These are phyloP conservation scores for Rhyacophila brunnea DNA, from an alignment of 1,140 invertebrate species.

Conservation along the genomic window DNA sequence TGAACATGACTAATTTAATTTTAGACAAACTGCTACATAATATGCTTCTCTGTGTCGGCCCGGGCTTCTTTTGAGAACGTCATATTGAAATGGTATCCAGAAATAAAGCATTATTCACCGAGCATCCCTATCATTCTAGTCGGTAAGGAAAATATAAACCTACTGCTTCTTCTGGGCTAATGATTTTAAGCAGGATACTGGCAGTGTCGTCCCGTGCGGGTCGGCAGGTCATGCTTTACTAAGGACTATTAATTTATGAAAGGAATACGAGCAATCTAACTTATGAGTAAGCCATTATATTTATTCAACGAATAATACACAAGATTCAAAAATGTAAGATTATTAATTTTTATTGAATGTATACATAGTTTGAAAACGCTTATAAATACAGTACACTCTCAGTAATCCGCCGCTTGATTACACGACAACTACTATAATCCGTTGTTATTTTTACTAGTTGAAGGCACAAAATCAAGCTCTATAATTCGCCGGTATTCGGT, in stretches of 20 bases:
- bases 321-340: no score
- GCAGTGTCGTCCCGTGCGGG: not conserved
- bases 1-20: constrained; percentile 42
- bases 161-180: not conserved
- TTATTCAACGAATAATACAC: no score
- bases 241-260: not conserved
- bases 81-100: constrained; percentile 88
- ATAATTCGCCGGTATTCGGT: no score
- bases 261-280: not conserved
- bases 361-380: no score
- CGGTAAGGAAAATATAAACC: constrained; percentile 79
- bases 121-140: constrained; percentile 87
- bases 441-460: no score
- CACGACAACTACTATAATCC: no score
- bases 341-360: no score
- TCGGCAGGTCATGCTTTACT: not conserved
- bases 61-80: constrained; percentile 89
- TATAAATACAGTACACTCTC: no score
- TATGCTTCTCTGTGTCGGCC: constrained; percentile 88
- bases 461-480: no score
- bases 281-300: not conserved
- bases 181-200: not conserved
- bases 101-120: constrained; percentile 86
- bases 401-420: no score
- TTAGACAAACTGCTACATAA: constrained; percentile 84